phyloP scores from a whole-genome alignment of 1,140 invertebrate species.

The Drosophila biarmipes region DNA sequence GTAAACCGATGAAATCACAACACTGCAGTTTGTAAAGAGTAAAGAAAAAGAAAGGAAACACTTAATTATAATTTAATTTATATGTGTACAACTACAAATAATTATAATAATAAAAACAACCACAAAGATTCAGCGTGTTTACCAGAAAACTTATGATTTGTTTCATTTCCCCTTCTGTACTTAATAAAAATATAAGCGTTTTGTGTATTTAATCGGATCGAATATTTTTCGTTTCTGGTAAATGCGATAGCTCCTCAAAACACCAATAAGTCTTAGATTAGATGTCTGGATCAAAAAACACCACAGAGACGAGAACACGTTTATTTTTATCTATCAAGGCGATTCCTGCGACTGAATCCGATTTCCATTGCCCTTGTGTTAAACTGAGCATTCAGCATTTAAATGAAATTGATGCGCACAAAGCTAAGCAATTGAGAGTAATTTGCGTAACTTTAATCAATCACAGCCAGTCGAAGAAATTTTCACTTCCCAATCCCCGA shows the following conservation, averaged over 20 bases:
- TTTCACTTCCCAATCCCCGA: constrained; percentile 11
- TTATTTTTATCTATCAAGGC: constrained; percentile 23
- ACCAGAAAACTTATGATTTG: constrained; percentile 51
- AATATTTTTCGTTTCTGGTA: constrained; percentile 30
- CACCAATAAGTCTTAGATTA: constrained; percentile 41
- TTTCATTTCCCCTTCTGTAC: constrained; percentile 15
- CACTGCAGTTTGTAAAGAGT: constrained; percentile 63
- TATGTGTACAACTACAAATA: constrained; percentile 77
- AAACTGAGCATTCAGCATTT: constrained; percentile 61
- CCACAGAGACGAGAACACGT: constrained; percentile 4
- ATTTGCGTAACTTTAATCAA: constrained; percentile 51
- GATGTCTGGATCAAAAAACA: constrained; percentile 30
- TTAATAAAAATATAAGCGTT: neutral
- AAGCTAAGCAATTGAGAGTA: constrained; percentile 38
- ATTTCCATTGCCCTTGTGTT: constrained; percentile 48
- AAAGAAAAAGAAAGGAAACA: constrained; percentile 29
- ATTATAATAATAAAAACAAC: constrained; percentile 59
- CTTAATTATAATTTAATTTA: constrained; percentile 75
- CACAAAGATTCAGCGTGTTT: constrained; percentile 53
- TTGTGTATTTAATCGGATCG: neutral
- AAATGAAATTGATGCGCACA: constrained; percentile 72
- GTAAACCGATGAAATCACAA: constrained; percentile 42
- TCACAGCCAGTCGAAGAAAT: constrained; percentile 13
- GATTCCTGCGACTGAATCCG: constrained; percentile 50
- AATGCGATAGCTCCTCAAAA: constrained; percentile 35